These are phyloP conservation scores for Ranitomeya imitator DNA, from an alignment of 2,113 vertebrate species.

Conservation along the genomic window DNA sequence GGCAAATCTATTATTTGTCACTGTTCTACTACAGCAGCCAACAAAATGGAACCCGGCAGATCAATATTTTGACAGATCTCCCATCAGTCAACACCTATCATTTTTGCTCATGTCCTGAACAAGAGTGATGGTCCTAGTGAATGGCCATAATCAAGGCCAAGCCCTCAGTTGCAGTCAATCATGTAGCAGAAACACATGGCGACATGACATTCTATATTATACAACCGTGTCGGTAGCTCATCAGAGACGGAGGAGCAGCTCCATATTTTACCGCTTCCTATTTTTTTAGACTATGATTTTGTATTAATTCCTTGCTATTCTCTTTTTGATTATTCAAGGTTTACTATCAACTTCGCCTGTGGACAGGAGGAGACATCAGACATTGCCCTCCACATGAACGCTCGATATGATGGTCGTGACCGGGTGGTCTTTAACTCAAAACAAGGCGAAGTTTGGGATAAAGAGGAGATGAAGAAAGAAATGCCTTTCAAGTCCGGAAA, in stretches of 20 bases:
- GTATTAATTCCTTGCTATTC: neutral
- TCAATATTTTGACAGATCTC: no score
- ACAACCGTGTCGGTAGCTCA: no score
- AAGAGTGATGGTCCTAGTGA: no score
- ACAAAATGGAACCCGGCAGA: no score
- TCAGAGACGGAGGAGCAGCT: neutral
- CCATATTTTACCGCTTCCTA: neutral
- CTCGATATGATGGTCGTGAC: conserved; percentile 44
- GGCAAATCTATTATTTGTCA: no score
- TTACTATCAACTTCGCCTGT: conserved; percentile 32
- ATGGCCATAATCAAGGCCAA: no score
- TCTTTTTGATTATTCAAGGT: conserved; percentile 15
- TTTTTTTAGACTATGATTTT: neutral
- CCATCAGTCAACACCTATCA: no score
- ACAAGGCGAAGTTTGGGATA: conserved; percentile 13
- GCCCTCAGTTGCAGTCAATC: no score
- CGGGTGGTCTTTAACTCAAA: conserved; percentile 32
- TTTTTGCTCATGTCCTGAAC: no score
- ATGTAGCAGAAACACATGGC: no score
- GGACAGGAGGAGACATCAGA: conserved; percentile 24
- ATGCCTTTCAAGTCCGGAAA: conserved; percentile 53
- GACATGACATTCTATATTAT: no score
- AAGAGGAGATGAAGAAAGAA: conserved; percentile 27
- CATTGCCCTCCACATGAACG: conserved; percentile 30
- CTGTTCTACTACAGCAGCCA: no score